These are phyloP conservation scores for Homarus gammarus DNA, from an alignment of 2,888 invertebrate genomes.

Conservation along the genomic window DNA sequence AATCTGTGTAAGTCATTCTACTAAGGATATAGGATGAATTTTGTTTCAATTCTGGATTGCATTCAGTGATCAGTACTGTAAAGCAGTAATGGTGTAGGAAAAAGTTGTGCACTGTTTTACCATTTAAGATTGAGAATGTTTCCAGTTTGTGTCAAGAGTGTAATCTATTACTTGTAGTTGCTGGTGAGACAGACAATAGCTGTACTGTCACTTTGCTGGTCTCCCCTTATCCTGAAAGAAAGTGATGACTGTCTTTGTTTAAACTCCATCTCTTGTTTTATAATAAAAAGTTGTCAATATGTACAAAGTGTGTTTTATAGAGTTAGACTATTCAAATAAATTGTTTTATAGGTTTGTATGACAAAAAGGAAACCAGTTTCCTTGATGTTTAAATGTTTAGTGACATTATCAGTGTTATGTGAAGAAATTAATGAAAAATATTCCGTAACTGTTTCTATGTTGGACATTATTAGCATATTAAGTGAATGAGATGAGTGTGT, in stretches of 20 bases:
- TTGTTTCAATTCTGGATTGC: background rate
- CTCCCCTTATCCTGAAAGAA: background rate
- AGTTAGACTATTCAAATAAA: background rate
- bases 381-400: slow-evolving; percentile 29
- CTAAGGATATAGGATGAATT: background rate
- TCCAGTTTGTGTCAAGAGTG: background rate
- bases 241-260: slow-evolving; percentile 6
- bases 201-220: background rate
- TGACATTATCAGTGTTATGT: background rate
- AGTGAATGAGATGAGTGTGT: slow-evolving; percentile 3
- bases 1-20: background rate
- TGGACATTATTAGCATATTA: background rate
- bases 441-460: slow-evolving; percentile 3
- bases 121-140: background rate
- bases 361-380: slow-evolving; percentile 16
- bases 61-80: background rate
- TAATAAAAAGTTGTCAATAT: background rate
- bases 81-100: background rate
- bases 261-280: background rate
- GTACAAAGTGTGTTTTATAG: slow-evolving; percentile 23
- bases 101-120: background rate
- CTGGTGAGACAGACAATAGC: background rate
- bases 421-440: background rate
- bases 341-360: slow-evolving; percentile 19
- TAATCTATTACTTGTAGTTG: background rate